Evolutionary conservation across 2,888 invertebrate genomes (phyloP), one percentile per base, ranked within the genome.

Genomic region (Rhogogaster chlorosoma): DNA sequence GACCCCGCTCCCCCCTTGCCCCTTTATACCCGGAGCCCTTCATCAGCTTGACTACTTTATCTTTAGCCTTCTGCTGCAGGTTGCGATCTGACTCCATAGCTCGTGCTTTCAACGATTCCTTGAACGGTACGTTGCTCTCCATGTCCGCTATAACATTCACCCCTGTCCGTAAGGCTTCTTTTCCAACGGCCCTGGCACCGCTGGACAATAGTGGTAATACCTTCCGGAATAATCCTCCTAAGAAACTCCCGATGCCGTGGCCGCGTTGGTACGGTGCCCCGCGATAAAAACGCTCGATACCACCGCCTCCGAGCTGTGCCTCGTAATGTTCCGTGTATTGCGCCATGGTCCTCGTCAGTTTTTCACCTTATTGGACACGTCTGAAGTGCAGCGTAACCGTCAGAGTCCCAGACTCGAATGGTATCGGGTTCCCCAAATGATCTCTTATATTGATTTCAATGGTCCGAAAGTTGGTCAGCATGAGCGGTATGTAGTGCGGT

Each of bases 401-500:
- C 75, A 75, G 15, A 4, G 75, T 75, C 75, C 75, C 75, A 26
- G 22, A 38, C 38, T 42, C 45, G 26, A 75, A 75, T 75, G 45
- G 45, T 36, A 73, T 22, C 7, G 75, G 10, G 3, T 75, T 29
- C 4, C 75, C 49, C 12, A n/a, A 2, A 32, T 78, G 53, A 57
- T 80, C 36, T 15, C 61, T 61, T 61, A 61, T 80, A 61, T 64
- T 29, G 26, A 80, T 42, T 36, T 36, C 42, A 1, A 80, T n/a
- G 7, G 80, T 80, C 3, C 45, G 61, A 64, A 61, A 36, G 15
- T 42, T 77, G 1, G 64, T 64, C 32, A 86, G 70, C 36, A 89
- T 22, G 1, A 89, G 73, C 12, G 88, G 88, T 26, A 88, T 42
- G 73, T 88, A 89, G 82, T 88, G 87, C 5, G 85, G 84, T 2